Conservation (phyloP, 2,888 invertebrate genomes). For the Pharmacophagus antenor region DNA sequence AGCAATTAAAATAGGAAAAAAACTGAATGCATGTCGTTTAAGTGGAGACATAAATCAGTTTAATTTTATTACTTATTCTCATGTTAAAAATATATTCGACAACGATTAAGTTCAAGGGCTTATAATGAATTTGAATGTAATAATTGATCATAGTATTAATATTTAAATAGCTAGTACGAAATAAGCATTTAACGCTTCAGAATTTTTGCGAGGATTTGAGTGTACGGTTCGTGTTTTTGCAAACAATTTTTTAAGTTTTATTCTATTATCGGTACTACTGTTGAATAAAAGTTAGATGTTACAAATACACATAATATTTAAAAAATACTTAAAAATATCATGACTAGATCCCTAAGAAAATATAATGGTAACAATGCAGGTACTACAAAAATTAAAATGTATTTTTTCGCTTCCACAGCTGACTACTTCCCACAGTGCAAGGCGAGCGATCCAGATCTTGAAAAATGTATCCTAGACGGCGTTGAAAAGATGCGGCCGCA, state of each 20-base stretch:
- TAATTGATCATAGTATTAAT: not conserved
- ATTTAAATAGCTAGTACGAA: not conserved
- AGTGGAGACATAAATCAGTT: not conserved
- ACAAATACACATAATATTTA: too few species aligned
- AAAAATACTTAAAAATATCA: too few species aligned
- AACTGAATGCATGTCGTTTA: too few species aligned
- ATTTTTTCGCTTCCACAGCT: constrained; percentile 67
- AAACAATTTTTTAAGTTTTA: too few species aligned
- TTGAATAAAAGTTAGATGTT: too few species aligned
- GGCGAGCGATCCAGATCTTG: constrained; percentile 81
- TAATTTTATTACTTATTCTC: not conserved
- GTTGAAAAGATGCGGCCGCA: constrained; percentile 81
- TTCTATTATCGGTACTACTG: too few species aligned
- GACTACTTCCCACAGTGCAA: constrained; percentile 83
- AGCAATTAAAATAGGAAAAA: too few species aligned
- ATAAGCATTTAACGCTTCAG: not conserved
- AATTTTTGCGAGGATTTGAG: not conserved
- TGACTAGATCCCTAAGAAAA: too few species aligned
- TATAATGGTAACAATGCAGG: too few species aligned
- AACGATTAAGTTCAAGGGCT: constrained; percentile 1
- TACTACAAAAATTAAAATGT: not conserved
- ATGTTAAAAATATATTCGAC: not conserved
- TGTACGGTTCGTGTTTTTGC: too few species aligned
- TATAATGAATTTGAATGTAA: too few species aligned
- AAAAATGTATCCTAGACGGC: constrained; percentile 81